Conservation (phyloP, 2,888 invertebrate species). For the Lysandra coridon region DNA sequence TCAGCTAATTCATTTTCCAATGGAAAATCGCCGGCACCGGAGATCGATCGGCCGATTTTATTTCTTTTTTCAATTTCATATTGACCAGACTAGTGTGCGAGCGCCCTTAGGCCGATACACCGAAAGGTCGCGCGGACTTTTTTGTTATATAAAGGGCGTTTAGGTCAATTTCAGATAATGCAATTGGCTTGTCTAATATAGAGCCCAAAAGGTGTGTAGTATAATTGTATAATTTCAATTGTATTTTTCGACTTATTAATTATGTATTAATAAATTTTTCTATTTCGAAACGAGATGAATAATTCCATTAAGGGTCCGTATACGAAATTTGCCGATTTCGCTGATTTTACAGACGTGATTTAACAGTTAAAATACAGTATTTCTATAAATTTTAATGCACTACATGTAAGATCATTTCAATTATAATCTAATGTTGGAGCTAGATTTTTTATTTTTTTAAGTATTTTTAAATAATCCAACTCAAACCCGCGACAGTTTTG, state of each 20-base stretch:
- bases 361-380: too few relatives aligned
- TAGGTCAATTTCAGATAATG: conserved; percentile 6
- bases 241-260: not conserved
- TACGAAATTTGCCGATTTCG: too few relatives aligned
- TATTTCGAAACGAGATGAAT: too few relatives aligned
- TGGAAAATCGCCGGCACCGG: conserved; percentile 78
- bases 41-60: conserved; percentile 76
- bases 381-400: too few relatives aligned
- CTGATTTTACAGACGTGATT: too few relatives aligned
- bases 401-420: too few relatives aligned
- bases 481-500: too few relatives aligned
- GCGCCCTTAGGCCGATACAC: conserved; percentile 52
- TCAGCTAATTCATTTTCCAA: conserved; percentile 78
- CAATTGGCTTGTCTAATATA: not conserved
- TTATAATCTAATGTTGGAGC: too few relatives aligned
- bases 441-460: too few relatives aligned
- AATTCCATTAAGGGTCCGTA: too few relatives aligned
- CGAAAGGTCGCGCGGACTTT: conserved; percentile 47
- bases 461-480: too few relatives aligned
- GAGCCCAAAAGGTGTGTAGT: not conserved
- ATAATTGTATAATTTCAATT: not conserved
- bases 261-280: not conserved
- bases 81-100: conserved; percentile 59
- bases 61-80: conserved; percentile 66
- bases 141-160: conserved; percentile 36